Evolutionary conservation across 2,888 invertebrate species (phyloP).

Genomic region (Drosophila mercatorum): DNA sequence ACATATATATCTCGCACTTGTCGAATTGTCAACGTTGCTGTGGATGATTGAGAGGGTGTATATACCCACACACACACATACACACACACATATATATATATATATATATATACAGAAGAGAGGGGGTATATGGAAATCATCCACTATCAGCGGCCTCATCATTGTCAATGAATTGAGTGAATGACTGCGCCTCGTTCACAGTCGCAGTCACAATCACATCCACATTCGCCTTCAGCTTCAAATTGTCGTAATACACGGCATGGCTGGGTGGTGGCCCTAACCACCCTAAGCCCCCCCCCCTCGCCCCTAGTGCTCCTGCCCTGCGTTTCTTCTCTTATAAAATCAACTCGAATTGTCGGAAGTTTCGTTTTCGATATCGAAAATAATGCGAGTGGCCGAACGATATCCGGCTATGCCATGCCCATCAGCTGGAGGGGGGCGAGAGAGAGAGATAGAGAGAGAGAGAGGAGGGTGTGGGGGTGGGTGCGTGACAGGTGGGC

Average conservation of each 20-base stretch:
- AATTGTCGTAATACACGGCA: constrained; percentile 75
- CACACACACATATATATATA: neutral
- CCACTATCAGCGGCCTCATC: constrained; percentile 67
- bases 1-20: constrained; percentile 62
- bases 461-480: no score
- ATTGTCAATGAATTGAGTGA: constrained; percentile 78
- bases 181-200: constrained; percentile 51
- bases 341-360: constrained; percentile 10
- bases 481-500: neutral
- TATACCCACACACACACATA: neutral
- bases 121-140: constrained; percentile 37
- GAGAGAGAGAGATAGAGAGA: neutral
- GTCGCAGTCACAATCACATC: constrained; percentile 27
- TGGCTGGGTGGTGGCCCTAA: constrained; percentile 21
- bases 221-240: constrained; percentile 42
- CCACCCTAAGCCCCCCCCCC: neutral
- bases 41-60: neutral
- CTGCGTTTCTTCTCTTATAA: constrained; percentile 11
- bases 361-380: constrained; percentile 31
- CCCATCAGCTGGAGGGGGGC: neutral
- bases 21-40: constrained; percentile 73
- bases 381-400: constrained; percentile 54
- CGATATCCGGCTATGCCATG: constrained; percentile 8
- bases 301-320: no score
- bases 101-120: neutral